Conservation (phyloP, 2,888 invertebrate genomes). For the Aporophyla lueneburgensis region DNA sequence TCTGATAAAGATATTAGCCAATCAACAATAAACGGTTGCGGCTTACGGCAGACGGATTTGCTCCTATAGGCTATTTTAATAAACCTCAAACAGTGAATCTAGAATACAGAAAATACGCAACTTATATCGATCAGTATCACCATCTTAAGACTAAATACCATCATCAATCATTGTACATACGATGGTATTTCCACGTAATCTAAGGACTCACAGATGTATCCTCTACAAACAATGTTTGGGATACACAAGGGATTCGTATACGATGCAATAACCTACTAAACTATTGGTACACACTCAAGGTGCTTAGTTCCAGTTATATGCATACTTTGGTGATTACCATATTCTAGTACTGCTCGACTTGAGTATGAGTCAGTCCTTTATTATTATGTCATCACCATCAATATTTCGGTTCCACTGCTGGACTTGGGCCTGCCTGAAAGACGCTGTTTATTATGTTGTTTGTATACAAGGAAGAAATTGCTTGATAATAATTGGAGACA, state of each 20-base stretch:
- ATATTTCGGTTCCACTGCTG: not conserved
- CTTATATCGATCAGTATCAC: not conserved
- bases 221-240: conserved; percentile 31
- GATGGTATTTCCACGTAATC: conserved; percentile 27
- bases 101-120: not conserved
- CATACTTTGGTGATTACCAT: not conserved
- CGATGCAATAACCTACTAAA: not conserved
- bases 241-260: conserved; percentile 1
- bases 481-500: not conserved
- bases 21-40: not conserved
- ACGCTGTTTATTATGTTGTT: too few species aligned
- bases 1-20: not conserved
- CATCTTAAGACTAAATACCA: not conserved
- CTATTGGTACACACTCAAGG: not conserved
- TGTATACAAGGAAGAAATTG: too few species aligned
- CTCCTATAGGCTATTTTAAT: not conserved
- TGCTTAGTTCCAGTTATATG: not conserved
- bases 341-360: not conserved
- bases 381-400: not conserved
- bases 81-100: conserved; percentile 1
- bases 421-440: not conserved
- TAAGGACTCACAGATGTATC: not conserved
- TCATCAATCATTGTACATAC: conserved; percentile 35
- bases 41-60: not conserved
- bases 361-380: not conserved